Evolutionary conservation across 1,140 invertebrate species (phyloP), one percentile per base, ranked within the genome.

Genomic region (Mesaphorura yosii): DNA sequence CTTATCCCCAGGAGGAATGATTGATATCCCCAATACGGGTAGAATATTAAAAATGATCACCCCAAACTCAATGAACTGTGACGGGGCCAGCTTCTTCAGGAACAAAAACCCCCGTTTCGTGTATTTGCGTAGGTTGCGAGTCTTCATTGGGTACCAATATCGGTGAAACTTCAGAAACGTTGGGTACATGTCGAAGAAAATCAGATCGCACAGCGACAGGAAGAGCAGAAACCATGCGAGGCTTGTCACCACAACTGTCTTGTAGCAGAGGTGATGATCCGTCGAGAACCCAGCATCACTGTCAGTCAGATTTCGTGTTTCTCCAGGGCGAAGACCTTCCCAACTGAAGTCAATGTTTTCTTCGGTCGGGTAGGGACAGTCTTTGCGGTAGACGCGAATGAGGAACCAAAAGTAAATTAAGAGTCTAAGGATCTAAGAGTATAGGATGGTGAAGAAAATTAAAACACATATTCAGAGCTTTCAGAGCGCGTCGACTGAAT

Each of bases 81-180:
- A n/a, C n/a, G n/a, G n/a, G n/a, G n/a, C n/a, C n/a, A n/a, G n/a
- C n/a, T 34, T 48, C 6, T 20, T 20, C 7, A 4, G 29, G 7
- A 48, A 34, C 12, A 48, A 17, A 4, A 34, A 19, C 4, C 22
- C 12, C 12, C 20, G 46, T 22, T 48, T 48, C 5, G 37, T 5
- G 20, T 48, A 48, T 22, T 48, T 48, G 5, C 29, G 12, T 5
- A 31, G 5, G 20, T 12, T 31, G 5, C 5, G 3, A 15, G 26
- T 34, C 20, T 48, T 48, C 29, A 48, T 34, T 31, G 46, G 46
- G 37, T 48, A 34, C 46, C 46, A 48, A 12, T 34, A 26, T 34
- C 29, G 46, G 4, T 20, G 6, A 10, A 48, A 48, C 3, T 31
- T 27, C 31, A 48, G n/a, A 7, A 4, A 10, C n/a, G 46, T 48